Percentiles rank a stretch among this genome's conserved stretches.
These are phyloP conservation scores for Lepidonotus clava DNA, from an alignment of 2,888 invertebrate species.

Conservation along the genomic window DNA sequence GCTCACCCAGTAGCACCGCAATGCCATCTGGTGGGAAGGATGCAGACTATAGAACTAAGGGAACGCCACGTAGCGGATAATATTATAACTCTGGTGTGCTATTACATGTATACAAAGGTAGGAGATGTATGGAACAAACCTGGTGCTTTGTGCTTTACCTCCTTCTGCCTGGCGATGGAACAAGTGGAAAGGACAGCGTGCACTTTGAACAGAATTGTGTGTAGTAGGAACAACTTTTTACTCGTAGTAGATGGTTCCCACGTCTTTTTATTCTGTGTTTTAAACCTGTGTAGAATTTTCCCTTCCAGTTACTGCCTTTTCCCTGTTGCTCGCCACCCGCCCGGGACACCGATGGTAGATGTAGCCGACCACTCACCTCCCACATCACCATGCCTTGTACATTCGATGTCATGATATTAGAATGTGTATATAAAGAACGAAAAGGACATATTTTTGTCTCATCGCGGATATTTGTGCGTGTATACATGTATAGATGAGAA, in stretches of 20 bases:
- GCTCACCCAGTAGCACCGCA: too few species aligned
- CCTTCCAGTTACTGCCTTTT: neutral
- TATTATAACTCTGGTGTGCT: too few species aligned
- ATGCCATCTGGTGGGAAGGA: too few species aligned
- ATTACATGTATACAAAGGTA: too few species aligned
- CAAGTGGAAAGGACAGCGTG: neutral
- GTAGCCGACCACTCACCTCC: neutral
- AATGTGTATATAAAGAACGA: constrained; percentile 42
- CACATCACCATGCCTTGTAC: constrained; percentile 2
- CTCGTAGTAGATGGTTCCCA: constrained; percentile 42
- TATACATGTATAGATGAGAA: constrained; percentile 22
- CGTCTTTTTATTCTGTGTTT: constrained; percentile 18
- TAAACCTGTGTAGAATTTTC: constrained; percentile 27
- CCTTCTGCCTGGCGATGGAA: too few species aligned
- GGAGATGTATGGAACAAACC: too few species aligned
- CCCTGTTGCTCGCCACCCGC: neutral
- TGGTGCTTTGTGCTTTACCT: too few species aligned
- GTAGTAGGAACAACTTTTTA: constrained; percentile 27
- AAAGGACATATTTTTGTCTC: constrained; percentile 40
- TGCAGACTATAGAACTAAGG: too few species aligned
- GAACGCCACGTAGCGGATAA: too few species aligned
- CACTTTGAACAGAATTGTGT: constrained; percentile 9
- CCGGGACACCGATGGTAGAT: constrained; percentile 13
- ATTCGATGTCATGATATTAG: constrained; percentile 17
- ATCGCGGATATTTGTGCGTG: constrained; percentile 22